These are phyloP conservation scores for Pachypeltis micranthus DNA, from an alignment of 1,140 invertebrate species.

Conservation along the genomic window DNA sequence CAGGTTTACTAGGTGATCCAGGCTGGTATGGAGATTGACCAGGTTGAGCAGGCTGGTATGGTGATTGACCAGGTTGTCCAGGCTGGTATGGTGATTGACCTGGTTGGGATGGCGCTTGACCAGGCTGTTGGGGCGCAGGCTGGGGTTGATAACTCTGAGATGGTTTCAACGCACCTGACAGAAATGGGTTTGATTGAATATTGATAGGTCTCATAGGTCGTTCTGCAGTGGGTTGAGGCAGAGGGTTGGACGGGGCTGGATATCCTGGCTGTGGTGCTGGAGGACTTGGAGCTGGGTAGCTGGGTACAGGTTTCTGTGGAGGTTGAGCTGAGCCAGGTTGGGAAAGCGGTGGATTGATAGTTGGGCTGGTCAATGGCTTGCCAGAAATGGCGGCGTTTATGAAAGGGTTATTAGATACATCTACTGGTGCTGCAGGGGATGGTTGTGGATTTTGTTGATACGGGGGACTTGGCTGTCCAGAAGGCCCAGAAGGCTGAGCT, in stretches of 20 bases:
- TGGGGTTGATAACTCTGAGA: background rate
- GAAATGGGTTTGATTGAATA: slow-evolving; percentile 18
- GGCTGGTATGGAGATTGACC: background rate
- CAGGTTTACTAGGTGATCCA: slow-evolving; percentile 3
- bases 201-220: slow-evolving; percentile 14
- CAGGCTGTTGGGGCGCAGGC: background rate
- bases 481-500: background rate
- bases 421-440: background rate
- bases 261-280: background rate
- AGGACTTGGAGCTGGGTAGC: background rate
- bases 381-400: slow-evolving; percentile 2
- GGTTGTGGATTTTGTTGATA: background rate
- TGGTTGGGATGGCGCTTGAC: background rate
- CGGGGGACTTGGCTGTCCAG: background rate
- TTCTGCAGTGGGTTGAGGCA: no score
- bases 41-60: background rate
- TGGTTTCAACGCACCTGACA: slow-evolving; percentile 13
- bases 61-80: background rate
- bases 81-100: background rate
- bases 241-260: background rate
- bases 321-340: background rate
- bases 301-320: background rate
- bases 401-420: slow-evolving; percentile 11
- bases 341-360: background rate
- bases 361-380: background rate